A percentile compares a stretch with the other conserved stretches of the same genome.
phyloP scores from a whole-genome alignment of 2,113 vertebrate species.

The Rhinoptilus africanus region DNA sequence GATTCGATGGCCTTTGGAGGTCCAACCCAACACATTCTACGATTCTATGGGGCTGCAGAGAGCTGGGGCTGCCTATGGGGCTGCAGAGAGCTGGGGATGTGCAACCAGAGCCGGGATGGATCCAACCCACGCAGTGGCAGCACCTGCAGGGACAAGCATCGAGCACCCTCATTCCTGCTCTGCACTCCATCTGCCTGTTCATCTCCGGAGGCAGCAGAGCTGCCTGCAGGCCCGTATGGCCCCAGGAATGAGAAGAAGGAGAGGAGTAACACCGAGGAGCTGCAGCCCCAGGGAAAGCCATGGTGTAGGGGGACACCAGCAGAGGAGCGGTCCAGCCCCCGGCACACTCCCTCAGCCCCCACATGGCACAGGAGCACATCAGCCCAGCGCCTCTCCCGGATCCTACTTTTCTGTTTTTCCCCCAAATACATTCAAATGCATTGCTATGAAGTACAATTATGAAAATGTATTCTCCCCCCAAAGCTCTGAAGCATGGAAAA shows the following conservation, averaged over 20 bases:
- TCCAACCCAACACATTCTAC: too few relatives aligned
- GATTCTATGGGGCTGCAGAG: too few relatives aligned
- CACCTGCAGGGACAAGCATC: not conserved
- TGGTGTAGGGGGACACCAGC: accelerated
- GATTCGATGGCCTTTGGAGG: too few relatives aligned
- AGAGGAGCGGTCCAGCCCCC: not conserved
- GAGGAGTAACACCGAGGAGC: not conserved
- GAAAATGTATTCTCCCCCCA: not conserved
- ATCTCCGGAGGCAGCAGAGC: not conserved
- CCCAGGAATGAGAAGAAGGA: not conserved
- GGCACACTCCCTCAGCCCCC: accelerated
- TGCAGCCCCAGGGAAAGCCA: not conserved
- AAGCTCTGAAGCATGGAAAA: not conserved
- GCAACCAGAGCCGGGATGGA: not conserved
- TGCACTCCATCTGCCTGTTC: accelerated
- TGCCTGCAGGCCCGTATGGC: accelerated
- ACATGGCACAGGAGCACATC: accelerated
- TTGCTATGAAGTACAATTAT: not conserved
- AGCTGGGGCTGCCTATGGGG: not conserved
- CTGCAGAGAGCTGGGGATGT: not conserved
- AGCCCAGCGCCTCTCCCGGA: not conserved
- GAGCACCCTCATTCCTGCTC: not conserved
- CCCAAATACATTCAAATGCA: not conserved
- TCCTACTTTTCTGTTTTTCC: not conserved
- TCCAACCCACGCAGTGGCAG: accelerated